Evolutionary conservation across 2,113 vertebrate genomes (phyloP), one percentile per base, ranked within the genome.

Genomic region (Polypterus bichir): DNA sequence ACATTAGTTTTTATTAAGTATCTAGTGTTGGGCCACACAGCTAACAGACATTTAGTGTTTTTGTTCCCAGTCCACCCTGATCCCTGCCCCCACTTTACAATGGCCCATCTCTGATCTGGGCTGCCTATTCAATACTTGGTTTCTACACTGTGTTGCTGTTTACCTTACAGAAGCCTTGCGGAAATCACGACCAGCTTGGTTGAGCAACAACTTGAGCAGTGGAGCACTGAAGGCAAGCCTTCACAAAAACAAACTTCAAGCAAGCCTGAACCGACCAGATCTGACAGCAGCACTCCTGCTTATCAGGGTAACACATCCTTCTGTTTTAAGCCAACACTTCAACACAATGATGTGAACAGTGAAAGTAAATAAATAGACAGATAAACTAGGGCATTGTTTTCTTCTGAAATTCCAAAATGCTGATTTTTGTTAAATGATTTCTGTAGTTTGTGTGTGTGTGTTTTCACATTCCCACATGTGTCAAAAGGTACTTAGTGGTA

Each of bases 101-200:
- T 2, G 27, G 27, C 27, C 27, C 27, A 27, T 27, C 1, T 27
- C 1, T 27, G 27, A 27, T 27, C 27, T 27, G 27, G 27, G 27
- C 27, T 27, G 27, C 27, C 27, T 27, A 27, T 27, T 27, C 27
- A 27, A 2, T 27, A 1, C 1, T 55, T 55, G 10, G 5, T 6
- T 10, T 6, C 10, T 55, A 1, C 0, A 44, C 44, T 9, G 1
- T 6, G 7, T 58, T 49, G 49, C 46, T 56, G 3, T 60, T 62
- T 68, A 49, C 66, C 70, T 77, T 76, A 60, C 76, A 90, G 87
- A 72, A 56, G 54, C 69, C 3, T 68, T 77, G 11, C 27, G 91
- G 67, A 84, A 72, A 66, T 75, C 27, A 66, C 82, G 82, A 56
- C 77, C 75, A 46, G 72, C 79, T 0, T 90, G 89, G 88, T 67